These are phyloP conservation scores for Cerastis leucographa DNA, from an alignment of 2,888 invertebrate genomes.

Conservation along the genomic window DNA sequence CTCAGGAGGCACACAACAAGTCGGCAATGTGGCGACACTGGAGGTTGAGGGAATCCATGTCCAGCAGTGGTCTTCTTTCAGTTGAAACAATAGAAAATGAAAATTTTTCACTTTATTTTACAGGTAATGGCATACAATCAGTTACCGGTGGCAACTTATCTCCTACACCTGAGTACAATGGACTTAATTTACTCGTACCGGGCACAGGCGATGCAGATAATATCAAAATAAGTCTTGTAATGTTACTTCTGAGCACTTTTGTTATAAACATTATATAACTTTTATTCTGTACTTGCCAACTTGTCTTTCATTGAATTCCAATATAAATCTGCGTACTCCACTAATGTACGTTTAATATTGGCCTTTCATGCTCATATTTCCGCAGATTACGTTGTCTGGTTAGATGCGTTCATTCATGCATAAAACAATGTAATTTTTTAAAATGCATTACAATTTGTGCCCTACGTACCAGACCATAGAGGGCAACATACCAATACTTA, in stretches of 20 bases:
- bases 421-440: not conserved
- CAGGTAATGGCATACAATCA: slow-evolving; percentile 85
- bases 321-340: not conserved
- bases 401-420: slow-evolving; percentile 30
- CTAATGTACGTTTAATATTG: not conserved
- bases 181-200: slow-evolving; percentile 87
- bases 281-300: not conserved
- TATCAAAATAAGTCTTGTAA: slow-evolving; percentile 53
- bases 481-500: not conserved
- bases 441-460: slow-evolving; percentile 2
- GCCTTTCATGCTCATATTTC: not conserved
- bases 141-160: slow-evolving; percentile 82
- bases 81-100: not conserved
- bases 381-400: not conserved
- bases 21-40: not conserved
- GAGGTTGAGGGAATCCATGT: not conserved
- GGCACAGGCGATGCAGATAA: slow-evolving; percentile 78
- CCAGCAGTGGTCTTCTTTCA: not conserved
- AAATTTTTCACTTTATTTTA: slow-evolving; percentile 34
- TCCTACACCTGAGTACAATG: slow-evolving; percentile 78
- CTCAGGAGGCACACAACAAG: not conserved
- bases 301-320: slow-evolving; percentile 31
- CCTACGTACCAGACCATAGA: fast-evolving
- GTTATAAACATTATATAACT: slow-evolving; percentile 51
- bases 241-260: slow-evolving; percentile 60